Evolutionary conservation across 2,888 invertebrate species (phyloP).

Genomic region (Sarcophaga caerulescens): DNA sequence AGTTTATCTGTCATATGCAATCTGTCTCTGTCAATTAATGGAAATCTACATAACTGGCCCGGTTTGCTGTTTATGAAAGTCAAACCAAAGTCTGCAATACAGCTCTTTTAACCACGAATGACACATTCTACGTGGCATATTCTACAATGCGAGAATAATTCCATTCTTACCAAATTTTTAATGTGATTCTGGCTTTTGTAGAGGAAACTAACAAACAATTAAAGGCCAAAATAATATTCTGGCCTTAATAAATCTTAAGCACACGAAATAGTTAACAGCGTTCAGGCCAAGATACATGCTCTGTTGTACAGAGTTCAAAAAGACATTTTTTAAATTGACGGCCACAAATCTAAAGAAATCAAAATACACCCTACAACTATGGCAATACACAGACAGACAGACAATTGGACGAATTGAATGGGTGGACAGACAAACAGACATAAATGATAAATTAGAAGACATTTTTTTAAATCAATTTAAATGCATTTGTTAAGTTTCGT

Average conservation of each 20-base stretch:
- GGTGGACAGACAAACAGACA: not conserved
- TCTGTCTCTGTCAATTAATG: too few relatives aligned
- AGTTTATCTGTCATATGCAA: too few relatives aligned
- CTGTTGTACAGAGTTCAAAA: conserved; percentile 20
- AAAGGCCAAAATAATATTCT: conserved; percentile 48
- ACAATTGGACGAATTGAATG: not conserved
- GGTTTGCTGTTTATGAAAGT: too few relatives aligned
- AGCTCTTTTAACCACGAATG: too few relatives aligned
- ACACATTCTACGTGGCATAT: too few relatives aligned
- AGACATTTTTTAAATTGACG: conserved; percentile 62
- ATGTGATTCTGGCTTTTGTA: conserved; percentile 21
- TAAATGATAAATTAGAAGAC: conserved; percentile 65
- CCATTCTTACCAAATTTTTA: not conserved
- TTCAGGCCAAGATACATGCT: conserved; percentile 14
- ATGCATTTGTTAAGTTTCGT: conserved; percentile 46
- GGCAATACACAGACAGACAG: not conserved
- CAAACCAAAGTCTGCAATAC: too few relatives aligned
- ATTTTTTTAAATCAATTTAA: conserved; percentile 64
- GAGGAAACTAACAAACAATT: conserved; percentile 55
- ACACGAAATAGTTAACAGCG: not conserved
- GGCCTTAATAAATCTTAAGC: conserved; percentile 47
- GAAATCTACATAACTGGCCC: too few relatives aligned
- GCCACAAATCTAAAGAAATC: conserved; percentile 65
- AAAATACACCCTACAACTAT: conserved; percentile 49
- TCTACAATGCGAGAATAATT: too few relatives aligned